Evolutionary conservation across 2,113 vertebrate genomes (phyloP).

Genomic region (Cairina moschata): DNA sequence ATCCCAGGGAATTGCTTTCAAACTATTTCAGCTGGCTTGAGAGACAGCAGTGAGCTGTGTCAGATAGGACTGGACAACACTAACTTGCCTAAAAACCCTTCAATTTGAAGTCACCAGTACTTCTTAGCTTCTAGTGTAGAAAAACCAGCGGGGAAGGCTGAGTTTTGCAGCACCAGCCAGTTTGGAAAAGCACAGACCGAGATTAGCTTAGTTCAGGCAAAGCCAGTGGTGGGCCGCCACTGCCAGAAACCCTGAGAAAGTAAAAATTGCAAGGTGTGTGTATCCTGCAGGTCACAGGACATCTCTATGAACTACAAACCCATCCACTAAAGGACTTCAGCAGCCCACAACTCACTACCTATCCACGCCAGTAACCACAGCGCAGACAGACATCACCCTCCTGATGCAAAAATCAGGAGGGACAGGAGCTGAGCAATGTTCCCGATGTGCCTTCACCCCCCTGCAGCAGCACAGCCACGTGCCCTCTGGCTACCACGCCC

Average conservation of each 20-base stretch:
- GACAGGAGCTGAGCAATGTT: not conserved
- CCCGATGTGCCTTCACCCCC: not conserved
- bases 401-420: not conserved
- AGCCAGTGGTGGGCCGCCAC: not conserved
- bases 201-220: not conserved
- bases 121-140: not conserved
- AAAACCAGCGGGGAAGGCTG: not conserved
- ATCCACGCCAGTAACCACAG: not conserved
- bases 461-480: not conserved
- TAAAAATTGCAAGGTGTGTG: not conserved
- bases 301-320: not conserved
- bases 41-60: not conserved
- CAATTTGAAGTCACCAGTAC: not conserved
- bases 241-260: not conserved
- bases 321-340: not conserved
- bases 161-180: not conserved
- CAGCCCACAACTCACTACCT: not conserved
- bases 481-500: rapidly evolving
- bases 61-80: not conserved
- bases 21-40: not conserved
- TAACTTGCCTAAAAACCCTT: not conserved
- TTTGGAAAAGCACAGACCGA: not conserved
- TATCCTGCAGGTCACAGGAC: not conserved
- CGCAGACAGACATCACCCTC: not conserved
- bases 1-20: not conserved